phyloP scores from a whole-genome alignment of 1,140 invertebrate genomes.

The Marisa cornuarietis region DNA sequence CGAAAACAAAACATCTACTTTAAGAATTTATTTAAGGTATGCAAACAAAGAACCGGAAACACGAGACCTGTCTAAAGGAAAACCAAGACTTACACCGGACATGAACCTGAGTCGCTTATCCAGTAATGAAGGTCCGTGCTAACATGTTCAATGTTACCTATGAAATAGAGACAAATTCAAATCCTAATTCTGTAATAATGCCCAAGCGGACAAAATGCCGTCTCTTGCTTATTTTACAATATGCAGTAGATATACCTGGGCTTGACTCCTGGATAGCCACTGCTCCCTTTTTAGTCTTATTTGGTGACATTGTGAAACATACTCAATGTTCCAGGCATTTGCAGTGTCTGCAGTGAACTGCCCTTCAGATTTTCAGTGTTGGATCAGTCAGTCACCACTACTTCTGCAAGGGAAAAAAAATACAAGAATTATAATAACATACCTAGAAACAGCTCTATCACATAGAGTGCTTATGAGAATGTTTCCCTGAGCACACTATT shows the following conservation, averaged over 20 bases:
- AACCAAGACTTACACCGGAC: too few species aligned
- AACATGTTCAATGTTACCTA: too few species aligned
- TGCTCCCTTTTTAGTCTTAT: conserved; percentile 38
- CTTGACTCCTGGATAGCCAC: conserved; percentile 32
- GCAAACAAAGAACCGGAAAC: too few species aligned
- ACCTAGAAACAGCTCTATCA: not conserved
- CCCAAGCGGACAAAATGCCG: too few species aligned
- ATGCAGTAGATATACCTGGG: conserved; percentile 29
- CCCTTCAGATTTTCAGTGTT: not conserved
- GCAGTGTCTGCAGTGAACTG: not conserved
- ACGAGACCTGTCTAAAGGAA: too few species aligned
- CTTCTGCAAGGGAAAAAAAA: not conserved
- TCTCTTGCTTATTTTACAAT: not conserved
- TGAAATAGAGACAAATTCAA: too few species aligned
- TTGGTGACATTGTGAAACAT: conserved; percentile 38
- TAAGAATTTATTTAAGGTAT: too few species aligned
- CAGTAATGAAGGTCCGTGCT: too few species aligned
- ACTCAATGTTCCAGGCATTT: not conserved
- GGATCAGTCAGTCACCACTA: not conserved
- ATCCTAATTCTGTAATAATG: too few species aligned
- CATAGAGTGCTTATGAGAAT: not conserved
- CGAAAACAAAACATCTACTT: too few species aligned
- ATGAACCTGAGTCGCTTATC: too few species aligned
- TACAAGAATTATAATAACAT: not conserved
- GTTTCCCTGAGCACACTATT: not conserved